Evolutionary conservation across 1,140 invertebrate species (phyloP), one percentile per base, ranked within the genome.

Genomic region (Sinonovacula constricta): DNA sequence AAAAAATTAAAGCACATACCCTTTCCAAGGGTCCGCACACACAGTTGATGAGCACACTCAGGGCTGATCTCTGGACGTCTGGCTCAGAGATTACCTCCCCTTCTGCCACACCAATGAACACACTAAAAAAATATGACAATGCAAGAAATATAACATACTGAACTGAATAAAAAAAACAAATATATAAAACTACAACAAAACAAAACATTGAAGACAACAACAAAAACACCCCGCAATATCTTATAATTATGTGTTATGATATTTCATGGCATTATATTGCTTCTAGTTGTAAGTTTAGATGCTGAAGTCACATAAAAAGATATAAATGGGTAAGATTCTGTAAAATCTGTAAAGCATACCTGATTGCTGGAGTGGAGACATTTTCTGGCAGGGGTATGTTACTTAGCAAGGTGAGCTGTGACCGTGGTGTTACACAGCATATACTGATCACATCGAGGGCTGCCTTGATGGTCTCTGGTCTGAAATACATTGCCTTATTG

Each of bases 361-460:
- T 90, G 77, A 90, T 87, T 22, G 83, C 83, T 30, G 87, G 88
- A 24, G 86, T 85, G 10, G 65, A 31, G 4, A 79, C 45, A 36
- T 88, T 80, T 49, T 88, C 85, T 18, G 86, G 84, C 33, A 90
- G 63, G 3, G 81, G 94, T 0, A 98, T 93, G 80, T 93, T 93
- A 80, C 97, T 95, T 77, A 95, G 95, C 26, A 98, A 92, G 14
- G 95, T 87, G 28, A 96, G 86, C 92, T 97, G 97, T 0, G 96
- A 95, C 81, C 94, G 94, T n/a, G 97, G 96, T 82, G 96, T 94
- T 14, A 98, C 94, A 70, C 95, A 95, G 89, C 96, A 97, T 56
- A 98, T 95, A 0, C 95, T 94, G 22, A 99, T 92, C 54, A 97
- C 95, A 91, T 99, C 97, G 59, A 99, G 88, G 4, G 96, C 97